Evolutionary conservation across 2,113 vertebrate genomes (phyloP).

Genomic region (Malurus elegans): DNA sequence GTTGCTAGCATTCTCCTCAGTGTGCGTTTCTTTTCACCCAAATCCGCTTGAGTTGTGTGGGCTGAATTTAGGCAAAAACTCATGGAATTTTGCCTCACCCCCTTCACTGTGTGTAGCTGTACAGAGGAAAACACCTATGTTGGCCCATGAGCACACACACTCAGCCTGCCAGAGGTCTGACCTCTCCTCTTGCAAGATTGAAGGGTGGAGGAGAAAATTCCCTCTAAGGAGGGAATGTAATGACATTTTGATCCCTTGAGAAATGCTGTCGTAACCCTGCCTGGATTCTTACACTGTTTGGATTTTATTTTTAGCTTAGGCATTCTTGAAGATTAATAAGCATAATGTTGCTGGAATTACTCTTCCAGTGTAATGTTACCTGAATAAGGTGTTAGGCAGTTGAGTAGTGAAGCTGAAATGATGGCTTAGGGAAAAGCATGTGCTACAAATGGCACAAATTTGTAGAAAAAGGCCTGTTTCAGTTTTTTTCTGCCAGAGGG

Average conservation of each 20-base stretch:
- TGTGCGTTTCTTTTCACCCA: neutral
- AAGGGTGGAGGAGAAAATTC: constrained; percentile 20
- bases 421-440: neutral
- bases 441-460: neutral
- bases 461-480: neutral
- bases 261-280: neutral
- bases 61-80: neutral
- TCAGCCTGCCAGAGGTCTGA: neutral
- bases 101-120: neutral
- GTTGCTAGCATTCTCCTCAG: neutral
- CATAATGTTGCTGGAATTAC: neutral
- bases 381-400: neutral
- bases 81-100: neutral
- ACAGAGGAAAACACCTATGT: neutral
- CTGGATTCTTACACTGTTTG: constrained; percentile 18
- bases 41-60: accelerated
- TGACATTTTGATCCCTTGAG: constrained; percentile 19
- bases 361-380: neutral
- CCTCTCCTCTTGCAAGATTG: neutral
- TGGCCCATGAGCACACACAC: neutral
- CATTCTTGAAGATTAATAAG: constrained; percentile 17
- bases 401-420: neutral
- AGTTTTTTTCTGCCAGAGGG: neutral
- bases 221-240: neutral
- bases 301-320: constrained; percentile 33